phyloP scores from a whole-genome alignment of 2,888 invertebrate species.

The Cyrtodaria siliqua region DNA sequence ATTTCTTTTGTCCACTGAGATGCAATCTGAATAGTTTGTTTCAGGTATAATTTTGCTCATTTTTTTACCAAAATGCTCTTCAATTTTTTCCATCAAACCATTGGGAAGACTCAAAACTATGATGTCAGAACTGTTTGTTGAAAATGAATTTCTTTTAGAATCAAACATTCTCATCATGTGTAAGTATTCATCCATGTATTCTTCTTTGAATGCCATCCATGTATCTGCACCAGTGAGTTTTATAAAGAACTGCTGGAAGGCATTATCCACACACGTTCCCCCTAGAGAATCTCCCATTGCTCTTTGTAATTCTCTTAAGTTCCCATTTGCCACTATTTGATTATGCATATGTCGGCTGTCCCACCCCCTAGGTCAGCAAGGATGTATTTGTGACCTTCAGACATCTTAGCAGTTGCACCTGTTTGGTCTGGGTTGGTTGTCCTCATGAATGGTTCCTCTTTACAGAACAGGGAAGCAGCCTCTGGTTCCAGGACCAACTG shows the following conservation, averaged over 20 bases:
- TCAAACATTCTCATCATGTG: constrained; percentile 22
- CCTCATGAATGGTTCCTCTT: background rate
- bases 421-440: background rate
- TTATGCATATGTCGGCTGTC: constrained; percentile 36
- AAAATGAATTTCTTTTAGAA: constrained; percentile 14
- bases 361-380: constrained; percentile 44
- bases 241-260: constrained; percentile 13
- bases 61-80: background rate
- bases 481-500: constrained; percentile 47
- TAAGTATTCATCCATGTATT: constrained; percentile 20
- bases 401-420: background rate
- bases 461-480: constrained; percentile 48
- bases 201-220: constrained; percentile 21
- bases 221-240: constrained; percentile 14
- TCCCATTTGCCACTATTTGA: constrained; percentile 15
- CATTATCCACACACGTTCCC: constrained; percentile 16
- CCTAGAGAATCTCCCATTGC: constrained; percentile 28
- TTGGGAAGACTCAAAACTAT: constrained; percentile 5
- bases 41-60: background rate
- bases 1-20: constrained; percentile 2
- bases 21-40: background rate
- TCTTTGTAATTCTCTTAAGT: constrained; percentile 25
- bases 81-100: background rate
- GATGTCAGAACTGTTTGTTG: background rate
- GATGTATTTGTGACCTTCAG: constrained; percentile 26